These are phyloP conservation scores for Sebastes fasciatus DNA, from an alignment of 2,113 vertebrate genomes.

Conservation along the genomic window DNA sequence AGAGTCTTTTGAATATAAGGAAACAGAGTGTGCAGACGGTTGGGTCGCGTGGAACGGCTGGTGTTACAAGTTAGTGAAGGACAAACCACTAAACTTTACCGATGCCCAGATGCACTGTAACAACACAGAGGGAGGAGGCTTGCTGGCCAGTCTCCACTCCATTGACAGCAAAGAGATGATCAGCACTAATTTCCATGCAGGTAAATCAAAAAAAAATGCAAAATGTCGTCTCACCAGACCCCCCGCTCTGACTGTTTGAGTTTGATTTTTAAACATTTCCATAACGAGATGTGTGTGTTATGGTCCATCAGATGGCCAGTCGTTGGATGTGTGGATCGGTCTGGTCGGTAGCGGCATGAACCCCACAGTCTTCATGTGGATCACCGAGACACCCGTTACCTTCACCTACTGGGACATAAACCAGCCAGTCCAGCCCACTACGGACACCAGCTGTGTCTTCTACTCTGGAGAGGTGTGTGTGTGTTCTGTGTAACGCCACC, in stretches of 20 bases:
- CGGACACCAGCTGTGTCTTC: slow-evolving; percentile 88
- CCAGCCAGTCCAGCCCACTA: slow-evolving; percentile 85
- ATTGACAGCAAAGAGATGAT: slow-evolving; percentile 90
- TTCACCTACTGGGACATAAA: slow-evolving; percentile 92
- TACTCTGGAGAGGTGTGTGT: slow-evolving; percentile 88
- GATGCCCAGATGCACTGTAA: slow-evolving; percentile 80
- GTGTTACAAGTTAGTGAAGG: slow-evolving; percentile 87
- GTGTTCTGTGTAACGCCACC: background rate
- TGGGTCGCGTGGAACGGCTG: slow-evolving; percentile 90
- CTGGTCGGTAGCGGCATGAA: slow-evolving; percentile 77
- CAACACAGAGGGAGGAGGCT: slow-evolving; percentile 60
- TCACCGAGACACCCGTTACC: slow-evolving; percentile 82
- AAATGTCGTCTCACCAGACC: background rate
- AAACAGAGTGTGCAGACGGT: slow-evolving; percentile 84
- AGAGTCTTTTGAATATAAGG: slow-evolving; percentile 86
- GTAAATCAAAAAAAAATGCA: slow-evolving; percentile 60
- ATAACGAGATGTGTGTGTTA: background rate
- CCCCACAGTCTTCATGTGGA: slow-evolving; percentile 88
- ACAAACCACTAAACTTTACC: slow-evolving; percentile 65
- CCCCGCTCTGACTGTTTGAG: background rate
- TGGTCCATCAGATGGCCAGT: slow-evolving; percentile 71
- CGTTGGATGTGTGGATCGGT: slow-evolving; percentile 89
- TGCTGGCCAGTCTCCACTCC: slow-evolving; percentile 90
- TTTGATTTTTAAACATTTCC: background rate
- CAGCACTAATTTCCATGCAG: slow-evolving; percentile 86